phyloP scores from a whole-genome alignment of 1,140 invertebrate species.

The Pseudomyrmex cubaensis region DNA sequence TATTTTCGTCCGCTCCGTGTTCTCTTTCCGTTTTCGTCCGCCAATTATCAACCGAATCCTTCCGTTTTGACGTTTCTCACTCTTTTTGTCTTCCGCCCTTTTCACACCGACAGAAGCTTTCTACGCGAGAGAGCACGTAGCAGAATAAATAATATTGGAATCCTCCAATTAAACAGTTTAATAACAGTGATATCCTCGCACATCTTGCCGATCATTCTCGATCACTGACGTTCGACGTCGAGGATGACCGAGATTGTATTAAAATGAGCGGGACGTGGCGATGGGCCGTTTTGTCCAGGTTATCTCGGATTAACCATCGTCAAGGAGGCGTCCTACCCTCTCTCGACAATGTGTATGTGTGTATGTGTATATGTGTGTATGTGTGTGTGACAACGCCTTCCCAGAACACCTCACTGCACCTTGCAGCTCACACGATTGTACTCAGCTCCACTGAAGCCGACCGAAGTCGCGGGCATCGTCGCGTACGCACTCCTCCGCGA shows the following conservation, averaged over 20 bases:
- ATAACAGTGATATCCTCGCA: constrained; percentile 45
- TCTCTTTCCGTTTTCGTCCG: not conserved
- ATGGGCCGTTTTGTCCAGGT: constrained; percentile 3
- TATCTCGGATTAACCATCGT: constrained; percentile 22
- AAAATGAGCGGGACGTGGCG: constrained; percentile 6
- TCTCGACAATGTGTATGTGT: not conserved
- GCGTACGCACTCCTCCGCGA: constrained; percentile 62
- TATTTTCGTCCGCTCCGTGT: not conserved
- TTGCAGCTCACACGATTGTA: not conserved
- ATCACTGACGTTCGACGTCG: constrained; percentile 41
- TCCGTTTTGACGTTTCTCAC: constrained; percentile 20
- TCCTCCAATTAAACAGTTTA: constrained; percentile 42
- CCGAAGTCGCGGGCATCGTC: constrained; percentile 26
- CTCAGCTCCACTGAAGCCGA: constrained; percentile 14
- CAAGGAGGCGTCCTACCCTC: not conserved
- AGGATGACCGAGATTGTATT: constrained; percentile 19
- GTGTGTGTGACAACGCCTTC: constrained; percentile 65
- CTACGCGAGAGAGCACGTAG: constrained; percentile 9
- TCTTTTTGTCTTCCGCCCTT: constrained; percentile 16
- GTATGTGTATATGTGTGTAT: too few relatives aligned
- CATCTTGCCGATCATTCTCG: constrained; percentile 64
- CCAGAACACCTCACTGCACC: constrained; percentile 27
- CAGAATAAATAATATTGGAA: constrained; percentile 11
- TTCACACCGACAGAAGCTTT: not conserved
- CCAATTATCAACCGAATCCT: not conserved